Conservation (phyloP, 2,888 invertebrate species). For the Cancer borealis region DNA sequence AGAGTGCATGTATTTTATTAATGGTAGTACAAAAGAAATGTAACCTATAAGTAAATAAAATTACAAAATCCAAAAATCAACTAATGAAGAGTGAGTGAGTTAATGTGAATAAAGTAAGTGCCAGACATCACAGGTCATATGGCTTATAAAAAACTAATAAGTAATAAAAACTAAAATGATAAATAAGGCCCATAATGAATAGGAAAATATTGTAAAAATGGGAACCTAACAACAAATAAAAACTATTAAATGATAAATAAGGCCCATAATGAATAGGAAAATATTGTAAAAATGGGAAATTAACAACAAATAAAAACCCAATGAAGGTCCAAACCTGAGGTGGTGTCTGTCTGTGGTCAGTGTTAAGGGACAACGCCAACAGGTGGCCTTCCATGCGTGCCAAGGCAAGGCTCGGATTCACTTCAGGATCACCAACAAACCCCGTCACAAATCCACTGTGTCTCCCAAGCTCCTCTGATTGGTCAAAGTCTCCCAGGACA, state of each 20-base stretch:
- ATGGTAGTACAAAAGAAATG: too few relatives aligned
- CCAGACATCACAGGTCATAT: too few relatives aligned
- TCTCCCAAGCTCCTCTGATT: slow-evolving; percentile 46
- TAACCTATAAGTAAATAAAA: too few relatives aligned
- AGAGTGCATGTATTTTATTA: too few relatives aligned
- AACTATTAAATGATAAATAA: background rate
- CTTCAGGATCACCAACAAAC: slow-evolving; percentile 22
- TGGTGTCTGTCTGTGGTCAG: background rate
- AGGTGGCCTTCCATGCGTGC: slow-evolving; percentile 45
- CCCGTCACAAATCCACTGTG: slow-evolving; percentile 12
- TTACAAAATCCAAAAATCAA: too few relatives aligned
- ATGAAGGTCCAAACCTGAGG: background rate
- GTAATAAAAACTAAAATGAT: background rate
- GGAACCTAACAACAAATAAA: background rate
- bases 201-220: background rate
- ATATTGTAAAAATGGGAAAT: background rate
- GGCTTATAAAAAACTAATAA: too few relatives aligned
- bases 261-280: background rate
- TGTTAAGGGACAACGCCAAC: background rate
- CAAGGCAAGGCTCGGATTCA: slow-evolving; percentile 40
- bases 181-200: background rate
- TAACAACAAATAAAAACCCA: background rate
- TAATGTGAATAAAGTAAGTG: too few relatives aligned
- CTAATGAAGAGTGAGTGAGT: too few relatives aligned
- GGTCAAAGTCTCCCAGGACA: slow-evolving; percentile 51